Evolutionary conservation across 2,797 vertebrate species (phyloP), one percentile per base, ranked within the genome.

Genomic region (Oreochromis grahami): DNA sequence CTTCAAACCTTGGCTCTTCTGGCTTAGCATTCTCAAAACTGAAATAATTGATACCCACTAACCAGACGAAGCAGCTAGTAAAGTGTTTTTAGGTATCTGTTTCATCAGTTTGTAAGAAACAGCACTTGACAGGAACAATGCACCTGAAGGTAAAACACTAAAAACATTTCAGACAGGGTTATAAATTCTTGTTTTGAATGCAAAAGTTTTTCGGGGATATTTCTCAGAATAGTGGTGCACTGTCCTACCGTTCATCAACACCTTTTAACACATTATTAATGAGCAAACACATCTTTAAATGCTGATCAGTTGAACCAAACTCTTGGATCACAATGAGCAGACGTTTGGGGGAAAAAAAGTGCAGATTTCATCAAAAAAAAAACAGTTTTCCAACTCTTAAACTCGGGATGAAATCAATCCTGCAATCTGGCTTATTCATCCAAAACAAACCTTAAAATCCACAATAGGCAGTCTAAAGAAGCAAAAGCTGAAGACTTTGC

Each of bases 341-440:
- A 68, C 0, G 0, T 41, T 68, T 68, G n/a, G 36, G 36, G 36
- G 3, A 0, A 0, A 3, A 63, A 0, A 13, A 36, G n/a, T 41
- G 12, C 63, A 41, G 38, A 24, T 68, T 68, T 68, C 1, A 43
- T 68, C 29, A 1, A 21, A 14, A 11, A 11, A 21, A 5, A 3
- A 0, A 43, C 5, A 24, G 1, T 14, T 68, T 43, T 43, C 2
- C 48, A 19, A 15, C 7, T 48, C 3, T 1, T 19, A 65, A 72
- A 26, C 24, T 0, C 0, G 1, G 58, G 58, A n/a, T 63, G 3
- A 63, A 36, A 36, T 63, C 32, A 63, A 19, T 8, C 32, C 19
- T 36, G 10, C 58, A 63, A 63, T n/a, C 19, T 63, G 19, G 6
- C 1, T 36, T 36, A 8, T 48, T 50, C 6, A 74, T 13, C 24